Percentiles rank a stretch among this genome's conserved stretches.
These are phyloP conservation scores for Dryoscopus gambensis DNA, from an alignment of 2,113 vertebrate genomes.

Conservation along the genomic window DNA sequence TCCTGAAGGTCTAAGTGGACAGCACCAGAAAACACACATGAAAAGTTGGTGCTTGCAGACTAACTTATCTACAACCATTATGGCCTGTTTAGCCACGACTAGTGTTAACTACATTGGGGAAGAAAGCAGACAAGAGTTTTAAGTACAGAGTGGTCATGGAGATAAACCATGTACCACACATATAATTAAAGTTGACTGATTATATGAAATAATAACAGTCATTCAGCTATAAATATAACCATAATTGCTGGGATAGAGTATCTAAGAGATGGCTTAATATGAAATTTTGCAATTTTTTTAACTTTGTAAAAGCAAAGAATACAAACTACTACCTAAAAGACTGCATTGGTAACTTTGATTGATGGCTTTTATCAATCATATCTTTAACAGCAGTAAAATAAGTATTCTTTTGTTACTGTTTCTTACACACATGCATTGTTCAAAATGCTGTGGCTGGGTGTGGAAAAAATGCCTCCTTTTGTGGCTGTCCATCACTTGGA, in stretches of 20 bases:
- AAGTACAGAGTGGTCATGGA: not conserved
- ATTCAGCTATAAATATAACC: constrained; percentile 19
- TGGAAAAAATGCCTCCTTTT: not conserved
- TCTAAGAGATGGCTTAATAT: not conserved
- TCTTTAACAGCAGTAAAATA: not conserved
- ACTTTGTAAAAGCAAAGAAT: not conserved
- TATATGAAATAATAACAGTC: constrained; percentile 37
- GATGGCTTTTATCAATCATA: not conserved
- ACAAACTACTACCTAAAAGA: not conserved
- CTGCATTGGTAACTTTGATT: not conserved
- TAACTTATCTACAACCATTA: not conserved
- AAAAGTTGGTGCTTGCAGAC: not conserved
- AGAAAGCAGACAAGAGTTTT: not conserved
- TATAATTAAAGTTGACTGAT: not conserved
- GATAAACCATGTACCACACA: not conserved
- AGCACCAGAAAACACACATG: not conserved
- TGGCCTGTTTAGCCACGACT: not conserved
- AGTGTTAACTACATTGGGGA: not conserved
- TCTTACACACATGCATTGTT: not conserved
- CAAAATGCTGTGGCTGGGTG: not conserved
- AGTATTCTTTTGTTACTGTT: not conserved
- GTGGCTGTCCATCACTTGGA: not conserved
- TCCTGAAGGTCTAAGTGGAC: not conserved
- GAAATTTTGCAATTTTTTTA: not conserved
- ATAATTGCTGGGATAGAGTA: not conserved